phyloP scores from a whole-genome alignment of 2,888 invertebrate species.

The Bruchidius siliquastri region DNA sequence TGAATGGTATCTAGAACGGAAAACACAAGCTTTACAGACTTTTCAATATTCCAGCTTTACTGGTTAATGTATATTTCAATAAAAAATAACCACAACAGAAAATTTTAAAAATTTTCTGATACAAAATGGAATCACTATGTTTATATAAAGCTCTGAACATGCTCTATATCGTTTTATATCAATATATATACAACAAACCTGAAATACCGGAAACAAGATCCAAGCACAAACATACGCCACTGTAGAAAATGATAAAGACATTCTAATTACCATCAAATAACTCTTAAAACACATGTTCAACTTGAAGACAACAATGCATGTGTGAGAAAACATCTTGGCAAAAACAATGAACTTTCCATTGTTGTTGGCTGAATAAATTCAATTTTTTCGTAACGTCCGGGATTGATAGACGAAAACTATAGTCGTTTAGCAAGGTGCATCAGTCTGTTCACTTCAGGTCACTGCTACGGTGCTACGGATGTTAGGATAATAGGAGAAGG shows the following conservation, averaged over 20 bases:
- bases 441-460: background rate
- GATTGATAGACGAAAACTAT: background rate
- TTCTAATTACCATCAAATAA: background rate
- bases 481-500: background rate
- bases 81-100: too few species aligned
- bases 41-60: too few species aligned
- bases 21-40: too few species aligned
- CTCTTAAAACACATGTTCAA: background rate
- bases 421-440: background rate
- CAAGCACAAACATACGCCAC: background rate
- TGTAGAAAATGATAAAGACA: background rate
- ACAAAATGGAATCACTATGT: too few species aligned
- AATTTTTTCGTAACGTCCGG: background rate
- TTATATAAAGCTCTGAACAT: too few species aligned
- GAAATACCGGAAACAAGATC: too few species aligned
- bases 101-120: too few species aligned
- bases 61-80: too few species aligned
- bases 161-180: too few species aligned
- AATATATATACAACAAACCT: too few species aligned
- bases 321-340: background rate
- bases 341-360: background rate
- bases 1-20: too few species aligned
- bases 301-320: background rate
- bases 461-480: background rate
- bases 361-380: background rate